Conservation (phyloP, 2,113 vertebrate genomes). For the Ahaetulla prasina region DNA sequence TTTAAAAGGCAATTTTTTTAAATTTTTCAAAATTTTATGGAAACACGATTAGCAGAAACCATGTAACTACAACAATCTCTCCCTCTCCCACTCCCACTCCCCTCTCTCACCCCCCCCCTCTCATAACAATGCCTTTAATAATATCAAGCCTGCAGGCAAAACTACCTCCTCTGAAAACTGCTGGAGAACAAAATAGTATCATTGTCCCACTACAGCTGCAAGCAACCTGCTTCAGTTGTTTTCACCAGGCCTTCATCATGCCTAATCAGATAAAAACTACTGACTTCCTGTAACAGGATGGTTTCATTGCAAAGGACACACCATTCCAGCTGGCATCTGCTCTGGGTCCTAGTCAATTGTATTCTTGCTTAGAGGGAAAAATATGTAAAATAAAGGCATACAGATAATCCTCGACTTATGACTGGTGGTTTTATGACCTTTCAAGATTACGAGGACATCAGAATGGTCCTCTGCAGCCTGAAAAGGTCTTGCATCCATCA, state of each 20-base stretch:
- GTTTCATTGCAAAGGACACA: slow-evolving; percentile 30
- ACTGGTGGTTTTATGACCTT: not conserved
- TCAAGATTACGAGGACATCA: not conserved
- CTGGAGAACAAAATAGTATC: slow-evolving; percentile 34
- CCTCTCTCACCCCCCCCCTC: not conserved
- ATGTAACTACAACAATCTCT: not conserved
- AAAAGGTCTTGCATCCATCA: not conserved
- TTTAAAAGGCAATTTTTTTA: not conserved
- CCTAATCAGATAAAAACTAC: slow-evolving; percentile 46
- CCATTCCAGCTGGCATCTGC: slow-evolving; percentile 2
- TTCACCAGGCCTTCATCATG: slow-evolving; percentile 35
- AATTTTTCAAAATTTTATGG: slow-evolving; percentile 6
- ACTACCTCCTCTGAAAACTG: not conserved
- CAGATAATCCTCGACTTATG: not conserved
- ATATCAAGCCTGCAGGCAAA: not conserved
- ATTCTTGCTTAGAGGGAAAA: slow-evolving; percentile 23
- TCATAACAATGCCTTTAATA: slow-evolving; percentile 17
- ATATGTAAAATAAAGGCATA: not conserved
- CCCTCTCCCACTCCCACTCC: not conserved
- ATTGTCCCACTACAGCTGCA: slow-evolving; percentile 31
- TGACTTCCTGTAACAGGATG: slow-evolving; percentile 34
- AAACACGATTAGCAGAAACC: slow-evolving; percentile 15
- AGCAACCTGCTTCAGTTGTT: slow-evolving; percentile 20
- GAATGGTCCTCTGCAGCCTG: not conserved
- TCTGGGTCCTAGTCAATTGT: not conserved